A percentile compares a stretch with the other conserved stretches of the same genome.
Conservation (phyloP, 1,140 invertebrate genomes). For the Papilio xuthus region DNA sequence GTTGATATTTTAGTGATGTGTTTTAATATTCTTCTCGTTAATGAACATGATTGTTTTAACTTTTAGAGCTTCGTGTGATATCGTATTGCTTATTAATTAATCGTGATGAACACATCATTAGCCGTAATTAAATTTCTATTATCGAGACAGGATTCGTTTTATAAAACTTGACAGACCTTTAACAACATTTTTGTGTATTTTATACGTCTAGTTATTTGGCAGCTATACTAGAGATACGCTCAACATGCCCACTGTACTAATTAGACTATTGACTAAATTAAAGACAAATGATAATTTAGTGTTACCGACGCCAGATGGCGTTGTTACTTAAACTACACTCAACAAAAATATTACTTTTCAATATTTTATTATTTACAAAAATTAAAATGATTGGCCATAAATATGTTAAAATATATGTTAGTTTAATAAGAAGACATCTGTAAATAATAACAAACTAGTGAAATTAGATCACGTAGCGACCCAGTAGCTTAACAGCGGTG, state of each 20-base stretch:
- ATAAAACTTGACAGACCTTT: neutral
- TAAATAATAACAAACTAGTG: neutral
- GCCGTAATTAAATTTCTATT: neutral
- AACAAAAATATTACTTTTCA: neutral
- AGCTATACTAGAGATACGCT: too few relatives aligned
- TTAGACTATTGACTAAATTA: neutral
- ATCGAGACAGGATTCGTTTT: neutral
- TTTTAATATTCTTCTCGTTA: neutral
- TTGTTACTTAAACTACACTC: neutral
- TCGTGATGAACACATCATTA: neutral
- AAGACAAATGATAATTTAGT: neutral
- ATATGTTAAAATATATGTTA: neutral
- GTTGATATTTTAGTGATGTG: neutral
- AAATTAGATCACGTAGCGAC: conserved; percentile 4
- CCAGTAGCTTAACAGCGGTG: neutral
- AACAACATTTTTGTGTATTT: too few relatives aligned
- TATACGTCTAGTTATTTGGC: too few relatives aligned
- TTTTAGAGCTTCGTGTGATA: neutral
- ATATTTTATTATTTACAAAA: neutral
- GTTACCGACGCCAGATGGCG: neutral
- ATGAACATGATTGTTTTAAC: neutral
- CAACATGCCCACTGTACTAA: too few relatives aligned
- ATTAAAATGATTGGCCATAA: neutral
- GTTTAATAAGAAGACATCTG: neutral
- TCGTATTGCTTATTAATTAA: neutral